Evolutionary conservation across 2,113 vertebrate genomes (phyloP).

Genomic region (Reinhardtius hippoglossoides): DNA sequence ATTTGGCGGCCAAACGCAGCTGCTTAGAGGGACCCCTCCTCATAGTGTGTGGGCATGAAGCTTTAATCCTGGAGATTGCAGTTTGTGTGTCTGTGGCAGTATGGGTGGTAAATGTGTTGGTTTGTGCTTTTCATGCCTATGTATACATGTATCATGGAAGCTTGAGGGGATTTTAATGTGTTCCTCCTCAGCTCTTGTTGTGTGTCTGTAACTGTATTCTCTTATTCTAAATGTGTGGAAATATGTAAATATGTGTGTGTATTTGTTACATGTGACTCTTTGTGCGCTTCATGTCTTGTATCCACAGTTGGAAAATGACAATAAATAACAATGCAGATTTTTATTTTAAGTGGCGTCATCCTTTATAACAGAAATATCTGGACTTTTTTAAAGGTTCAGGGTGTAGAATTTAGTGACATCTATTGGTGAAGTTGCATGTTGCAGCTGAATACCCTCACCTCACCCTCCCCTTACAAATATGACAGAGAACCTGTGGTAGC

Average conservation of each 20-base stretch:
- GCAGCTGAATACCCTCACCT: too few species aligned
- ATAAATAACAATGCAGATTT: background rate
- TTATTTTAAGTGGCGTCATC: too few species aligned
- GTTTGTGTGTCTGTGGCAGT: background rate
- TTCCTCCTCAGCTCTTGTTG: too few species aligned
- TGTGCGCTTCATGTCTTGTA: background rate
- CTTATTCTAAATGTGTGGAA: too few species aligned
- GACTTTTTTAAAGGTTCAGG: too few species aligned
- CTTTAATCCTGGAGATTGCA: background rate
- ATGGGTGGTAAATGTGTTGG: background rate
- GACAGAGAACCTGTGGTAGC: too few species aligned
- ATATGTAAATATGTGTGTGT: too few species aligned
- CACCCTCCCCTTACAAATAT: too few species aligned
- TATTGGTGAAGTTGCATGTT: too few species aligned
- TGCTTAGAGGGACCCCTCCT: constrained; percentile 35
- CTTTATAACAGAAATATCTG: background rate
- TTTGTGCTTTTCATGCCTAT: background rate
- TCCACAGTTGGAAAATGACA: background rate
- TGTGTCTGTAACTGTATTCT: too few species aligned
- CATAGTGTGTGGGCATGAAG: background rate
- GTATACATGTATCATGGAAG: background rate
- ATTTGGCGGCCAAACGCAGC: constrained; percentile 52
- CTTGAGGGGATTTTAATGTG: background rate
- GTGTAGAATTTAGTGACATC: too few species aligned
- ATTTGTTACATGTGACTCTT: too few species aligned